Base-by-base conservation (phyloP, 2,888 invertebrate species). In the Ephialtes manifestator region DNA sequence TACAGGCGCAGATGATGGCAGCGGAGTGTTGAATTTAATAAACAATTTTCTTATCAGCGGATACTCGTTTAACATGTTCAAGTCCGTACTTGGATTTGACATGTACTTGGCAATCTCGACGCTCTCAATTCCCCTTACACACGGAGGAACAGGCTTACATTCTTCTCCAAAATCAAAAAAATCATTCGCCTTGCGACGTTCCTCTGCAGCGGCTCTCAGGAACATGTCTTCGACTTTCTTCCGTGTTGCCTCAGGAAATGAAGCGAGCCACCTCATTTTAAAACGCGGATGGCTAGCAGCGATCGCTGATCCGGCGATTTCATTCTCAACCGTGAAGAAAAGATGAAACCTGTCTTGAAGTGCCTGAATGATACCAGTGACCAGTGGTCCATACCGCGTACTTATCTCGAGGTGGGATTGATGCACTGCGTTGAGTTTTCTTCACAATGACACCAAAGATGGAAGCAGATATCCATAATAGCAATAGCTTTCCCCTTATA, bases 1-100 rank as follows among this genome's bases (percentile, higher is more conserved):
- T n/a, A 82, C 85, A 13, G 78, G 70, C 39, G 82, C 82, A 39
- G 82, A 82, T 43, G 85, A 85, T 43, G 75, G 85, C 48, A 82
- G 35, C 2, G 74, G 63, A 8, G 82, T 85, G n/a, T 82, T 85
- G 46, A 63, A 82, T 43, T 70, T 78, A 2, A 77, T 70, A 7
- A 77, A 82, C 31, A 77, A 35, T 53, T 63, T 55, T 46, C 13
- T 48, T 0, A 82, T 63, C 0, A 77, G 4, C n/a, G 77, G 82
- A 43, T 28, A 71, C 28, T 18, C 28, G 0, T 43, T 28, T 13
- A 75, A 63, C 60, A 75, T 63, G 4, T 39, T n/a, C 43, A 65
- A 76, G 28, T 76, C 53, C 15, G 55, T 67, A 39, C 65, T 76
- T 10, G 75, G 15, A 53, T 18, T 76, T 35, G 65, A 51, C 39